A percentile compares a stretch with the other conserved stretches of the same genome.
These are phyloP conservation scores for Phylloscopus trochiloides DNA, from an alignment of 2,113 vertebrate genomes.

Conservation along the genomic window DNA sequence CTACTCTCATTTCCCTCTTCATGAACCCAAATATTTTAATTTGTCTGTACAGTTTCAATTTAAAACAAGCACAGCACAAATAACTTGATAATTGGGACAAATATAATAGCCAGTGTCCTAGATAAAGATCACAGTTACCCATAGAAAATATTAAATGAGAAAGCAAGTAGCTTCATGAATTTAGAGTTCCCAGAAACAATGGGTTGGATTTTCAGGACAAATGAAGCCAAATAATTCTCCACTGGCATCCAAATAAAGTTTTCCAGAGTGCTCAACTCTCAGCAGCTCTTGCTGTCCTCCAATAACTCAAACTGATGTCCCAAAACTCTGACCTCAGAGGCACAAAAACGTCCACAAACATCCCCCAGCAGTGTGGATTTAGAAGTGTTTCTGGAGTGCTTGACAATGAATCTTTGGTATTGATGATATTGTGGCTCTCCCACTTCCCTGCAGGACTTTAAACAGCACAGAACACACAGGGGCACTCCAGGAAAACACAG, in stretches of 20 bases:
- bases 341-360: not conserved
- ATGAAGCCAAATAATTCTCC: constrained; percentile 39
- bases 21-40: constrained; percentile 20
- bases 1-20: not conserved
- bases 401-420: not conserved
- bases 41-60: not conserved
- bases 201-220: constrained; percentile 7
- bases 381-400: not conserved
- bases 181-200: constrained; percentile 60
- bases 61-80: constrained; percentile 42
- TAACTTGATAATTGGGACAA: constrained; percentile 29
- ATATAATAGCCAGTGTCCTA: not conserved
- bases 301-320: not conserved
- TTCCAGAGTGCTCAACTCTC: constrained; percentile 26
- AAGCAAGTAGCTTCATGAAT: constrained; percentile 8
- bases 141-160: constrained; percentile 27
- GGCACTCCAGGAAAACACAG: not conserved
- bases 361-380: not conserved
- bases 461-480: not conserved
- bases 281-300: not conserved
- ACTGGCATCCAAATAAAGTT: constrained; percentile 45
- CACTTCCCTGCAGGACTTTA: not conserved
- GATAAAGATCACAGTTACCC: constrained; percentile 59
- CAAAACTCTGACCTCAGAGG: not conserved
- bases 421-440: not conserved